Conservation (phyloP, 1,140 invertebrate species). For the Lucilia sericata region DNA sequence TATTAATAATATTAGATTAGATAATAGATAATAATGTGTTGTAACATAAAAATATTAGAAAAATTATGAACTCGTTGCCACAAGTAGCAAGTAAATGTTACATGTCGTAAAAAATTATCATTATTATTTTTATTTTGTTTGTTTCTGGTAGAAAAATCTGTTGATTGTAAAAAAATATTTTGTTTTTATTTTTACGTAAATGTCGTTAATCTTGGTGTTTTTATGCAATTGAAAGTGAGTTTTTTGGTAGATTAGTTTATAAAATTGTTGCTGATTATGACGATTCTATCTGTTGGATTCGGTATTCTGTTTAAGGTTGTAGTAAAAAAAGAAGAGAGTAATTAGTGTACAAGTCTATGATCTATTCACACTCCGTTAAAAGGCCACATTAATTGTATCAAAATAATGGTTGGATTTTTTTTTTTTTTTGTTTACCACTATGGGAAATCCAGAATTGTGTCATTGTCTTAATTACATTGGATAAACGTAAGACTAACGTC, state of each 20-base stretch:
- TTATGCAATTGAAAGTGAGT: not conserved
- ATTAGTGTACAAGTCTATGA: not conserved
- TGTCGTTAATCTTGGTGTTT: constrained; percentile 6
- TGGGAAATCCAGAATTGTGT: not conserved
- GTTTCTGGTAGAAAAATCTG: not conserved
- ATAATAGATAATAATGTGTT: not conserved
- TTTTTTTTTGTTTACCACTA: not conserved
- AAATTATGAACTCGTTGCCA: not conserved
- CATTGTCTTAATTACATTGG: not conserved
- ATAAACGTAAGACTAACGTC: constrained; percentile 48
- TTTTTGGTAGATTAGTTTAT: not conserved
- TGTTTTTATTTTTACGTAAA: not conserved
- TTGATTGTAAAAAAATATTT: constrained; percentile 24
- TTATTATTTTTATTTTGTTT: not conserved
- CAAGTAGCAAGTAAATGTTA: not conserved
- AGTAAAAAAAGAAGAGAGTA: not conserved
- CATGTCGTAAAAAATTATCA: not conserved
- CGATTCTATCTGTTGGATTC: not conserved
- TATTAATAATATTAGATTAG: not conserved
- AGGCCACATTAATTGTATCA: not conserved
- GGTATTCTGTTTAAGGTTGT: not conserved
- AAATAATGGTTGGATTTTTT: not conserved
- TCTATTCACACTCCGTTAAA: constrained; percentile 1
- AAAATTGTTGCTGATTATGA: not conserved
- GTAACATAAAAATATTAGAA: constrained; percentile 11